Percentiles rank a stretch among this genome's conserved stretches.
phyloP scores from a whole-genome alignment of 2,888 invertebrate genomes.

The Acleris sparsana region DNA sequence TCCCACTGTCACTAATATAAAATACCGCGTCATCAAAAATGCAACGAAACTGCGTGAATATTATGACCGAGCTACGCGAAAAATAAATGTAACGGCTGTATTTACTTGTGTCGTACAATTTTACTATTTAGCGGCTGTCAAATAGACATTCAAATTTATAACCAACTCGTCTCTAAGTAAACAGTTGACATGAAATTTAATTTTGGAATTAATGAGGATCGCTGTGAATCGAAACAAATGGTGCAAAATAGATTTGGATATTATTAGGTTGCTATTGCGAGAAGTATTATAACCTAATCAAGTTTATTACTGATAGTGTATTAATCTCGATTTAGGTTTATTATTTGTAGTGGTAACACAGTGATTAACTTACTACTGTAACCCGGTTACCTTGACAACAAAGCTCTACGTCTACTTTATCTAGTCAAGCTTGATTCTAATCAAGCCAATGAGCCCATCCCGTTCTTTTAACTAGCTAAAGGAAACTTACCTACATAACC shows the following conservation, averaged over 20 bases:
- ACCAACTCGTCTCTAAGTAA: not conserved
- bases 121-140: not conserved
- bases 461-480: too few relatives aligned
- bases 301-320: too few relatives aligned
- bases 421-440: too few relatives aligned
- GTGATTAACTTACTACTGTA: too few relatives aligned
- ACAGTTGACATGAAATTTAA: not conserved
- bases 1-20: slow-evolving; percentile 54
- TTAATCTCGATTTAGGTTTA: too few relatives aligned
- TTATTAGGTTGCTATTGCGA: too few relatives aligned
- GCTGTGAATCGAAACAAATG: not conserved
- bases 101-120: not conserved
- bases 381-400: too few relatives aligned
- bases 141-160: not conserved
- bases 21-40: slow-evolving; percentile 62
- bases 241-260: not conserved
- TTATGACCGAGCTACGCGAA: slow-evolving; percentile 49
- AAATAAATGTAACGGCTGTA: slow-evolving; percentile 50
- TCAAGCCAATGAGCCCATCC: too few relatives aligned
- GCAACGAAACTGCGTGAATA: slow-evolving; percentile 58
- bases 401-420: too few relatives aligned
- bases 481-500: too few relatives aligned
- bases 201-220: not conserved
- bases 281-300: too few relatives aligned
- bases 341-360: too few relatives aligned